Evolutionary conservation across 2,797 vertebrate genomes (phyloP), one percentile per base, ranked within the genome.

Genomic region (Carapus acus): DNA sequence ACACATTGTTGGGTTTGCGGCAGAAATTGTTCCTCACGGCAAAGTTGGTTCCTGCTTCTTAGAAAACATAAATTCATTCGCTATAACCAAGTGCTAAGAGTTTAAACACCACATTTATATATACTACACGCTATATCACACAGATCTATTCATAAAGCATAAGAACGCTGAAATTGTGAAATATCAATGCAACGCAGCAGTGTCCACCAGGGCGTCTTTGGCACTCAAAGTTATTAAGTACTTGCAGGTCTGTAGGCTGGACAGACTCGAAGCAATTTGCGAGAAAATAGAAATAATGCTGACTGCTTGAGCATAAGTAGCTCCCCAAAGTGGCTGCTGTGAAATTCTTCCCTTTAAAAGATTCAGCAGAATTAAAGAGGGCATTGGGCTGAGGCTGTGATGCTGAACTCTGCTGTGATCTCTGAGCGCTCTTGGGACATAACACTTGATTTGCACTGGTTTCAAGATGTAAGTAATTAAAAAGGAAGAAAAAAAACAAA

Each of bases 401-500:
- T 53, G 34, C 54, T 54, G 23, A 71, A 71, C 62, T 66, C 37
- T n/a, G 45, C 62, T 50, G 49, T 50, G n/a, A 61, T 40, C 46
- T 69, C 37, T 70, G 43, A 71, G 63, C 60, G 24, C 24, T 27
- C 24, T 27, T 53, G 22, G 20, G 33, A 52, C 51, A 62, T 71
- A 58, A 60, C 60, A 54, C 38, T 55, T 17, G 43, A 57, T 22
- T 39, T 38, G 16, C 20, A 50, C 14, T 23, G 37, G 44, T 67
- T 62, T 67, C 24, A 70, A 51, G 60, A 46, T 53, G 51, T 65
- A 27, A 27, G 24, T 27, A 27, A 27, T 9, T 27, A 27, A 5
- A 27, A 27, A n/a, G n/a, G n/a, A n/a, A n/a, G n/a, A n/a, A n/a
- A n/a, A n/a, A n/a, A n/a, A n/a, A 5, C 24, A 9, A 9, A 4